Conservation (phyloP, 2,888 invertebrate species). For the Agonopterix arenella region DNA sequence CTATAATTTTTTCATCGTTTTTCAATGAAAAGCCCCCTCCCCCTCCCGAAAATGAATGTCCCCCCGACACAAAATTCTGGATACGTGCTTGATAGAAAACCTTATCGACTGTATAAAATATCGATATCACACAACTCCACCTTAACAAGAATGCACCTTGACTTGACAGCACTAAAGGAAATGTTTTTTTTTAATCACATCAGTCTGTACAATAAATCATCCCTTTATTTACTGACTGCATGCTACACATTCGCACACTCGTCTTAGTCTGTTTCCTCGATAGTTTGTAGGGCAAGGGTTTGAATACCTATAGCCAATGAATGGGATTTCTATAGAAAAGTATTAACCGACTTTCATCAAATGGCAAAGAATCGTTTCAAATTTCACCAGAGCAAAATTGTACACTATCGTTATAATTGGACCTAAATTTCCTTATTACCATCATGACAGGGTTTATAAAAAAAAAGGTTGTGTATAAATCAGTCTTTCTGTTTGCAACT, state of each 20-base stretch:
- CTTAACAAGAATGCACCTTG: constrained; percentile 67
- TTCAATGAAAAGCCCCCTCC: too few species aligned
- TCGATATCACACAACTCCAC: constrained; percentile 18
- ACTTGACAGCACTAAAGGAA: constrained; percentile 69
- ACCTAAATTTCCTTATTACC: too few species aligned
- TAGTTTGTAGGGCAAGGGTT: constrained; percentile 38
- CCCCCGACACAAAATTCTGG: too few species aligned
- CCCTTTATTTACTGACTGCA: constrained; percentile 66
- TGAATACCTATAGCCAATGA: constrained; percentile 19
- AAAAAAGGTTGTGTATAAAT: too few species aligned
- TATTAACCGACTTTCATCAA: constrained; percentile 28
- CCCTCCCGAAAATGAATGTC: too few species aligned
- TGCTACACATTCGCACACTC: constrained; percentile 67
- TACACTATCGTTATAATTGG: too few species aligned
- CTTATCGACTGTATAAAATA: not conserved
- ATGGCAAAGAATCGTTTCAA: constrained; percentile 20
- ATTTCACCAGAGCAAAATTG: too few species aligned
- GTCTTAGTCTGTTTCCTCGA: constrained; percentile 46
- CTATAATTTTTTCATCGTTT: too few species aligned
- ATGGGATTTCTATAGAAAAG: constrained; percentile 29
- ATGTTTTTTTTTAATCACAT: constrained; percentile 71
- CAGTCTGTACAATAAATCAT: constrained; percentile 70
- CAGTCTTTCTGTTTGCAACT: not conserved
- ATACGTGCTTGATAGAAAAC: too few species aligned
- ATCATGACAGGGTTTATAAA: too few species aligned